These are phyloP conservation scores for Clarias fuscus DNA, from an alignment of 2,797 vertebrate species.

Conservation along the genomic window DNA sequence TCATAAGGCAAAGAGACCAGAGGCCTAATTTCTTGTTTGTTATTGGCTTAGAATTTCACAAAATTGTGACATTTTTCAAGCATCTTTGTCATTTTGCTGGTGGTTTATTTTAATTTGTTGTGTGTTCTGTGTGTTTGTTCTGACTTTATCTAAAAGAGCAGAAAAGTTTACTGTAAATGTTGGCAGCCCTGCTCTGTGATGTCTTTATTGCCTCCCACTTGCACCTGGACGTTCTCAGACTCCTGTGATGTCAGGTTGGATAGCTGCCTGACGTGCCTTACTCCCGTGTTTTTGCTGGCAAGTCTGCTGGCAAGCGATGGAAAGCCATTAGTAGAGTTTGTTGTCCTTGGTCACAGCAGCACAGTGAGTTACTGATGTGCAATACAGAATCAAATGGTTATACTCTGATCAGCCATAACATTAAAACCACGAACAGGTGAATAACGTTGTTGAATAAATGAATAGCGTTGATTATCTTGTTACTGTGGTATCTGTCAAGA, in stretches of 20 bases:
- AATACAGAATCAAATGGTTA: neutral
- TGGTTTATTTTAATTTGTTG: neutral
- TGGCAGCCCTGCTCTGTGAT: neutral
- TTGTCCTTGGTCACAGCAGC: neutral
- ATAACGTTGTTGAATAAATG: no score
- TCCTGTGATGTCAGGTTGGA: neutral
- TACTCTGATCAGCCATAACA: no score
- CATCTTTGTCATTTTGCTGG: no score
- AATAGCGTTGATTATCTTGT: no score
- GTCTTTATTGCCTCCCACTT: neutral
- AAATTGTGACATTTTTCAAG: neutral
- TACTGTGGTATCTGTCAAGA: no score
- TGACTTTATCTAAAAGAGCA: neutral
- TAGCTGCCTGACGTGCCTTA: conserved; percentile 2
- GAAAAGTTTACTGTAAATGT: neutral
- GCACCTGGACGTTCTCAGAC: conserved; percentile 12
- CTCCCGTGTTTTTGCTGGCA: neutral
- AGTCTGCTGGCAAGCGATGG: neutral
- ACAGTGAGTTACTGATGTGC: neutral
- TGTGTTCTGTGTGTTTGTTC: neutral
- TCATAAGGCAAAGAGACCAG: neutral
- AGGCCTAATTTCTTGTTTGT: neutral
- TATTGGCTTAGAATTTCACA: neutral
- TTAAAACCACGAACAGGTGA: no score
- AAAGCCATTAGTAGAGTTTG: neutral